Base-by-base conservation (phyloP, 2,888 invertebrate species). In the Pantelozetes paolii region DNA sequence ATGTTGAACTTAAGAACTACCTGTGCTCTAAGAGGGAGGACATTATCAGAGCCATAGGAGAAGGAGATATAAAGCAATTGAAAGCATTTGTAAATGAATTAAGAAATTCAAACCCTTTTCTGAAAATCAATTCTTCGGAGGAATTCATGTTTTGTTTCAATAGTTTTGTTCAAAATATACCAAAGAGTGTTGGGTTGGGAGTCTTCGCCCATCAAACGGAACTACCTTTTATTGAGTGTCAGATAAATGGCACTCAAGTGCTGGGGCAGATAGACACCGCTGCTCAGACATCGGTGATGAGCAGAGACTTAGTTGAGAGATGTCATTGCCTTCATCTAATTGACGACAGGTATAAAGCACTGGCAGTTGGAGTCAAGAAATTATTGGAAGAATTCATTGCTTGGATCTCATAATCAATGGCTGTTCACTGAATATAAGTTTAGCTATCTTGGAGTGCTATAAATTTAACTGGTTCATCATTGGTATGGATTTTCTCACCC, bases 311-410 rank as follows among this genome's bases (percentile, higher is more conserved):
- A 23, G 23, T 36, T 11, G 36, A 36, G 11, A 15, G 9, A n/a
- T 64, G 62, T 36, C 36, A 64, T 36, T 30, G 20, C 30, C 20
- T 32, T 11, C 62, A 64, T 32, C 5, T 36, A 20, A 23, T 64
- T 20, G 62, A 64, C 30, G 1, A 64, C 15, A 64, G 62, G 9
- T 64, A 36, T 20, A 8, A 20, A 11, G 20, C 36, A 1, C n/a
- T 3, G 20, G 36, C 32, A 9, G 8, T 64, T n/a, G 62, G 62
- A 30, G 36, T 64, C 30, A 64, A 28, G 18, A 2, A 1, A 36
- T 64, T 36, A 64, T 64, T 20, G 62, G 62, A 9, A 32, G 20
- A 64, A 64, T 64, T 20, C 62, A 36, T 36, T 64, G 9, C 2
- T 3, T 32, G 9, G 9, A 5, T 2, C 3, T 64, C n/a, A 20